Conservation (phyloP, 1,140 invertebrate genomes). For the Caenorhabditis tropicalis region DNA sequence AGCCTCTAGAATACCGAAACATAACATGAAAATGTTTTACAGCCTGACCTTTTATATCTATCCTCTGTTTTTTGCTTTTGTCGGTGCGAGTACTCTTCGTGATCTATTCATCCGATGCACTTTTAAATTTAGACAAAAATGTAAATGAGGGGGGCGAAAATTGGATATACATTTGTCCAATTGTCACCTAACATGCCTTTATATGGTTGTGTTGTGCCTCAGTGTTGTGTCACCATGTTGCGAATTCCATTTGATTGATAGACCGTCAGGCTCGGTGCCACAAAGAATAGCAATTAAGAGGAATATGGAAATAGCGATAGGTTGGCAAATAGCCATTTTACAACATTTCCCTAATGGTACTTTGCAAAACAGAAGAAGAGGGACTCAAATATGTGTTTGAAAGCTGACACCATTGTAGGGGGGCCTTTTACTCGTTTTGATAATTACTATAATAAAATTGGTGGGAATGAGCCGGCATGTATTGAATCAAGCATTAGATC, state of each 20-base stretch:
- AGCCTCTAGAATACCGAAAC: conserved; percentile 32
- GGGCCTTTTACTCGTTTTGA: neutral
- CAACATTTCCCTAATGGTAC: neutral
- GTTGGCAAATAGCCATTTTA: neutral
- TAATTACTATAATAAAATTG: conserved; percentile 39
- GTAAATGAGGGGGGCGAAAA: neutral
- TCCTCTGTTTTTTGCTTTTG: neutral
- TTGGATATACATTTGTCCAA: neutral
- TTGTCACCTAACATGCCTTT: conserved; percentile 38
- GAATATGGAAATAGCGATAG: conserved; percentile 37
- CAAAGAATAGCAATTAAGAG: conserved; percentile 37
- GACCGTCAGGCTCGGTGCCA: conserved; percentile 29
- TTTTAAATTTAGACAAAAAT: neutral
- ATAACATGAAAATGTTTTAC: conserved; percentile 34
- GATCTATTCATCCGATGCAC: neutral
- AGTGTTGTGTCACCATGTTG: neutral
- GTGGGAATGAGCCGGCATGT: neutral
- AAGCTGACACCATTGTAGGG: neutral
- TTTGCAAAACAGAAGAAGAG: neutral
- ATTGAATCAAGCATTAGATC: neutral
- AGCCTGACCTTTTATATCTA: conserved; percentile 8
- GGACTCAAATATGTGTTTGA: neutral
- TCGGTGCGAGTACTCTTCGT: neutral
- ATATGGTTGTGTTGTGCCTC: neutral
- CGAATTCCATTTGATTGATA: conserved; percentile 35